These are phyloP conservation scores for Chloroceryle aenea DNA, from an alignment of 2,113 vertebrate genomes.

Conservation along the genomic window DNA sequence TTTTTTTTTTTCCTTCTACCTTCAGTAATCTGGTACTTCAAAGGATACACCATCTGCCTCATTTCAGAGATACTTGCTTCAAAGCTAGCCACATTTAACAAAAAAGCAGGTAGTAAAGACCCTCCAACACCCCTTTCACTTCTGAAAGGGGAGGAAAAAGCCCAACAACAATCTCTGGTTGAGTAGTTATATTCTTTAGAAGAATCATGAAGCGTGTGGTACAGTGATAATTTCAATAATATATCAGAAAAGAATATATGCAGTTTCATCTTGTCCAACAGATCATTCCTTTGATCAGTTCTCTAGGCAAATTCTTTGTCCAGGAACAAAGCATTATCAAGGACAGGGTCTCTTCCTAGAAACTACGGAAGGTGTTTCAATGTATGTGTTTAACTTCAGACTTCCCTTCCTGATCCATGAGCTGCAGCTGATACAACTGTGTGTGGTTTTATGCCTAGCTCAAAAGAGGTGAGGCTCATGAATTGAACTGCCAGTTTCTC, in stretches of 20 bases:
- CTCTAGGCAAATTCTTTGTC: conserved; percentile 37
- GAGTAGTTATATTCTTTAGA: conserved; percentile 34
- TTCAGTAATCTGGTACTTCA: conserved; percentile 74
- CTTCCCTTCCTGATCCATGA: neutral
- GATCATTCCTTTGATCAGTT: conserved; percentile 52
- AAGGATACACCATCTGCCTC: conserved; percentile 68
- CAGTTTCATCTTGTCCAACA: conserved; percentile 48
- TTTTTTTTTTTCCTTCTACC: conserved; percentile 37
- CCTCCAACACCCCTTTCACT: conserved; percentile 1
- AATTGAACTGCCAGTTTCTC: neutral
- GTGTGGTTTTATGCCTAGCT: neutral
- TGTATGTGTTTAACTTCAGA: conserved; percentile 41
- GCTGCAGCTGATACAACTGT: neutral
- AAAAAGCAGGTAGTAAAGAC: conserved; percentile 65
- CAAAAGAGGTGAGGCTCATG: neutral
- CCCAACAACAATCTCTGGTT: conserved; percentile 42
- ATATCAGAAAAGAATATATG: conserved; percentile 3
- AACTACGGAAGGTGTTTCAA: conserved; percentile 1
- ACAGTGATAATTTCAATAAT: conserved; percentile 45
- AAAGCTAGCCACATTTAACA: conserved; percentile 70
- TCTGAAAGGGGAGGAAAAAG: neutral
- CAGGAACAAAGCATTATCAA: conserved; percentile 36
- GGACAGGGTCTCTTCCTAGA: neutral
- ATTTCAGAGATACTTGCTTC: conserved; percentile 74
- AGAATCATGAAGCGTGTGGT: neutral